phyloP scores from a whole-genome alignment of 2,797 vertebrate species.

The Podarcis lilfordi region DNA sequence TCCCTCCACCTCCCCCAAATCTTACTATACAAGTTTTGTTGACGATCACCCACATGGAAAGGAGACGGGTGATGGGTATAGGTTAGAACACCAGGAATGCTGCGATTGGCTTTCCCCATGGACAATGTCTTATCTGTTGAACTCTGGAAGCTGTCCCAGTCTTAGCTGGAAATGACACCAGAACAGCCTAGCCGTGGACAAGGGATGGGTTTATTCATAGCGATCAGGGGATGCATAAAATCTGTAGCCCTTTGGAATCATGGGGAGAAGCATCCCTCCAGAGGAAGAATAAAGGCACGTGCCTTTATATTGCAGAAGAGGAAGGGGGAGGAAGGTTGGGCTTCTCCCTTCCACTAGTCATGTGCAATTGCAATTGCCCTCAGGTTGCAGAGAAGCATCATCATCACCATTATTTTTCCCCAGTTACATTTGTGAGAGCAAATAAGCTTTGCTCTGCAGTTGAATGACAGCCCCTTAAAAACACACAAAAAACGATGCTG shows the following conservation, averaged over 20 bases:
- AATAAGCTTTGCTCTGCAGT: background rate
- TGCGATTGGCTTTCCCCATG: background rate
- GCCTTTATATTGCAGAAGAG: background rate
- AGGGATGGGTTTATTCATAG: constrained; percentile 13
- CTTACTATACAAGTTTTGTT: background rate
- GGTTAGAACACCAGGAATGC: constrained; percentile 21
- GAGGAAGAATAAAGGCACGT: background rate
- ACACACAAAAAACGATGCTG: background rate
- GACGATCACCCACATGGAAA: background rate
- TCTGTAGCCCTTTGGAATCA: background rate
- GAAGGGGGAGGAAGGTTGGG: background rate
- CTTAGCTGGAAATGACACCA: constrained; percentile 45
- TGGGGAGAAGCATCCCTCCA: constrained; percentile 13
- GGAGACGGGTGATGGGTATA: constrained; percentile 48
- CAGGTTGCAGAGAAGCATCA: background rate
- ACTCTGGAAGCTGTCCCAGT: constrained; percentile 55
- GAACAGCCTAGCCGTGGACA: constrained; percentile 14
- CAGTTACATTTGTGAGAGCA: accelerated
- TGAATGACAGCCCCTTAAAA: background rate
- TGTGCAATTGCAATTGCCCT: background rate
- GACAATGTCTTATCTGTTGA: constrained; percentile 33
- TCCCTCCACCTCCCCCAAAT: background rate
- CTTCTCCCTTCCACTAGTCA: background rate
- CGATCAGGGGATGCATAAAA: background rate
- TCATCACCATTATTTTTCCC: background rate